A percentile compares a stretch with the other conserved stretches of the same genome.
Evolutionary conservation across 2,797 vertebrate genomes (phyloP).

Genomic region (Gobionotothen gibberifrons): DNA sequence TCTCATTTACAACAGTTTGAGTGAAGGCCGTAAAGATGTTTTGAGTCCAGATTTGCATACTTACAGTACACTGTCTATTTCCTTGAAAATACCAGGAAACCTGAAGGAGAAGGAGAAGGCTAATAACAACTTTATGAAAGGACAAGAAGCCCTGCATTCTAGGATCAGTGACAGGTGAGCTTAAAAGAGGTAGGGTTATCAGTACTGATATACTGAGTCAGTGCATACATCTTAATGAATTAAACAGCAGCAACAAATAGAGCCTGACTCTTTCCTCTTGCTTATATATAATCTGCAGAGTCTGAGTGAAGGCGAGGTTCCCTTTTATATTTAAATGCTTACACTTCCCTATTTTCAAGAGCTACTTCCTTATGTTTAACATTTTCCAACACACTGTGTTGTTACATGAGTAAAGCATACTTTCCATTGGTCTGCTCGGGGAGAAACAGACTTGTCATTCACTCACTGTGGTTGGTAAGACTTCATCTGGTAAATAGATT

Average conservation of each 20-base stretch:
- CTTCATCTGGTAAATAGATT: conserved; percentile 1
- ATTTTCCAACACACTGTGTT: background rate
- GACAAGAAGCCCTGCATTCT: conserved; percentile 5
- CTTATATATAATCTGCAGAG: background rate
- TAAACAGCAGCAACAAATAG: no score
- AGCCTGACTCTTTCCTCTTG: background rate
- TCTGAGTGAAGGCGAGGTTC: conserved; percentile 22
- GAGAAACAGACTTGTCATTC: conserved; percentile 4
- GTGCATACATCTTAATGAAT: no score
- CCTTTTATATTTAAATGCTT: conserved; percentile 24
- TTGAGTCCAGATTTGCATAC: conserved; percentile 10
- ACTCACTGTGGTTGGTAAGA: background rate
- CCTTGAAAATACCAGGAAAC: conserved; percentile 18
- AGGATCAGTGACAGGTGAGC: background rate
- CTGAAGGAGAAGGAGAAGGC: conserved; percentile 14
- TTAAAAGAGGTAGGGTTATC: conserved; percentile 17
- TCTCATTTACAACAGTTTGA: background rate
- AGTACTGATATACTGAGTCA: background rate
- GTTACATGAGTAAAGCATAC: background rate
- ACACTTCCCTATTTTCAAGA: conserved; percentile 63
- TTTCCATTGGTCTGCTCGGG: conserved; percentile 6
- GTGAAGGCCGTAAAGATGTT: conserved; percentile 6
- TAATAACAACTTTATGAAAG: background rate
- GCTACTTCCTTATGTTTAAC: conserved; percentile 62
- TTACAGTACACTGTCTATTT: conserved; percentile 19